phyloP scores from a whole-genome alignment of 2,888 invertebrate species.

The Cataglyphis cursor region DNA sequence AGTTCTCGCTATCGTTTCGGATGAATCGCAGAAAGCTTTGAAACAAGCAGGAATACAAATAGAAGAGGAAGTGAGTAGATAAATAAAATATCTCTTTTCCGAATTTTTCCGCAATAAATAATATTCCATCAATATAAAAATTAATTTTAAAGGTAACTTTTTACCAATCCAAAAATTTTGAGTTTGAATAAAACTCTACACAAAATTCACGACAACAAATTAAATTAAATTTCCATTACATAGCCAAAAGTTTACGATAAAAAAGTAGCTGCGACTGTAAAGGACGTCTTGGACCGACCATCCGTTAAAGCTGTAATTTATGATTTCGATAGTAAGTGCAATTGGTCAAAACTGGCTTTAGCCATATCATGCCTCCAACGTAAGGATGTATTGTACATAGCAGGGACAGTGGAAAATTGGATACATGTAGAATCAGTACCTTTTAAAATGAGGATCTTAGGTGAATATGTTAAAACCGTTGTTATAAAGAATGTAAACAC shows the following conservation, averaged over 20 bases:
- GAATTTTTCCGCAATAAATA: not conserved
- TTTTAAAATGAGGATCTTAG: slow-evolving; percentile 47
- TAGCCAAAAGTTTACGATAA: slow-evolving; percentile 64
- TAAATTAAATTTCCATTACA: not conserved
- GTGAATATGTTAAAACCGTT: slow-evolving; percentile 39
- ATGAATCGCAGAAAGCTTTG: slow-evolving; percentile 85
- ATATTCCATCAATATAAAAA: not conserved
- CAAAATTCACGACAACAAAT: not conserved
- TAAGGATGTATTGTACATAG: slow-evolving; percentile 88
- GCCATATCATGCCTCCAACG: slow-evolving; percentile 87
- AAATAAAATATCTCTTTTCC: not conserved
- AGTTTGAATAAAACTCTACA: not conserved
- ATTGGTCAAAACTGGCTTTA: slow-evolving; percentile 87
- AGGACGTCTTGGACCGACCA: slow-evolving; percentile 59
- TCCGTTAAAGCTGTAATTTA: slow-evolving; percentile 88
- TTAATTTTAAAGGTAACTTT: not conserved
- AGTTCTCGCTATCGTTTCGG: slow-evolving; percentile 87
- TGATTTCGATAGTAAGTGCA: slow-evolving; percentile 88
- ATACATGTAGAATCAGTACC: not conserved
- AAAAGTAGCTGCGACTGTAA: slow-evolving; percentile 31
- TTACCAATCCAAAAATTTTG: not conserved
- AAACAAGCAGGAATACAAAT: slow-evolving; percentile 87
- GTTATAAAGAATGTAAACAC: not conserved
- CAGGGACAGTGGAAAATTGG: slow-evolving; percentile 84
- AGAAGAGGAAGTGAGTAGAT: slow-evolving; percentile 75